phyloP scores from a whole-genome alignment of 2,888 invertebrate species.

The Hypomecis atomaria region DNA sequence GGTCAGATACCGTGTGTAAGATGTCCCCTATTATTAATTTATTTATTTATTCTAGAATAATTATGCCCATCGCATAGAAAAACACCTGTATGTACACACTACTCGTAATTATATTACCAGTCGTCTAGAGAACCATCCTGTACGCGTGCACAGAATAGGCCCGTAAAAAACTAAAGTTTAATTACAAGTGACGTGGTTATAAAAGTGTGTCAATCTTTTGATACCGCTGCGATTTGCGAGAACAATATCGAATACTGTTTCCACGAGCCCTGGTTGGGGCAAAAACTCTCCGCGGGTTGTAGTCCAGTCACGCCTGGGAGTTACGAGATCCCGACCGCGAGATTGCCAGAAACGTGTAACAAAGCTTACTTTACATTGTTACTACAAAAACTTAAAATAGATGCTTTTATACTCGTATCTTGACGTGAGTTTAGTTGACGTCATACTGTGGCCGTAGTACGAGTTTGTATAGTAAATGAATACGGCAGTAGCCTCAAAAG shows the following conservation, averaged over 20 bases:
- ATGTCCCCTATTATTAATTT: too few relatives aligned
- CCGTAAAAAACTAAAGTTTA: not conserved
- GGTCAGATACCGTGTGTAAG: too few relatives aligned
- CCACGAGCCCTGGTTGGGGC: conserved; percentile 32
- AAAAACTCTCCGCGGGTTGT: conserved; percentile 37
- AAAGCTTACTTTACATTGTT: conserved; percentile 33
- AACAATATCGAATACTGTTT: conserved; percentile 28
- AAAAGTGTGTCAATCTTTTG: not conserved
- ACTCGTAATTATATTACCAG: too few relatives aligned
- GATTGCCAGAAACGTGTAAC: conserved; percentile 38
- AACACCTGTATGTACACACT: too few relatives aligned
- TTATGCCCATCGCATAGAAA: too few relatives aligned
- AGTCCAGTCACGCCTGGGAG: conserved; percentile 44
- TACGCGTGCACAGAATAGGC: too few relatives aligned
- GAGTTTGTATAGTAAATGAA: not conserved
- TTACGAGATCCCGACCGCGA: conserved; percentile 43
- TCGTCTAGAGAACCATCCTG: too few relatives aligned
- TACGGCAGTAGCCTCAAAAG: too few relatives aligned
- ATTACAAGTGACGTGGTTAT: not conserved
- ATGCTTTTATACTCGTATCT: not conserved
- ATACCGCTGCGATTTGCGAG: conserved; percentile 12
- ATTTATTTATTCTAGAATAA: too few relatives aligned
- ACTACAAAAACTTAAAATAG: not conserved
- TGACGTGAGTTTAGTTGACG: not conserved
- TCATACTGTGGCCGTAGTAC: too few relatives aligned